Evolutionary conservation across 2,113 vertebrate genomes (phyloP).

Genomic region (Antechinus stuartii): DNA sequence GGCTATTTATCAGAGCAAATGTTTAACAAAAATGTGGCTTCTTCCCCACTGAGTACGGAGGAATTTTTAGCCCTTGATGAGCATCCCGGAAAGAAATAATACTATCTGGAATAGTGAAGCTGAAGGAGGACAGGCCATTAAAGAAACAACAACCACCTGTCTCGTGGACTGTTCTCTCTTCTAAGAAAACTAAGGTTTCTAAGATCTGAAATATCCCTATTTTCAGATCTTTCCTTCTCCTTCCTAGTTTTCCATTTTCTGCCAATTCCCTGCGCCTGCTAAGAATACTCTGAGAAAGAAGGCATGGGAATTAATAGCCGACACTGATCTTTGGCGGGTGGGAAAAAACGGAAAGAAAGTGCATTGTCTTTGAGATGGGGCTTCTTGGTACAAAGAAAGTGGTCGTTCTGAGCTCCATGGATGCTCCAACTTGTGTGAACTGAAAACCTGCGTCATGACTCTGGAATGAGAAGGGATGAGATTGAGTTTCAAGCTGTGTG

Average conservation of each 20-base stretch:
- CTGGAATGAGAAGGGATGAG: background rate
- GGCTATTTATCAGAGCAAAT: background rate
- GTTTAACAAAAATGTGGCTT: background rate
- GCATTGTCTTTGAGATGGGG: background rate
- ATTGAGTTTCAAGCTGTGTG: background rate
- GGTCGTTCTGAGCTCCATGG: background rate
- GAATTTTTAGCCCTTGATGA: background rate
- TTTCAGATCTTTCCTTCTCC: background rate
- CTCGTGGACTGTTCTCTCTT: background rate
- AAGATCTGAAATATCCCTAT: background rate
- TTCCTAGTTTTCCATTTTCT: background rate
- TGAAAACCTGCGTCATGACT: background rate
- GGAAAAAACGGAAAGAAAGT: background rate
- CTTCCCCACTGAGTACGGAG: background rate
- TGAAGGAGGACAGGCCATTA: background rate
- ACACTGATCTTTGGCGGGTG: background rate
- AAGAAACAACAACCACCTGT: constrained; percentile 9
- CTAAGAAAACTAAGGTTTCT: constrained; percentile 8
- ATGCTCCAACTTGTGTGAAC: background rate
- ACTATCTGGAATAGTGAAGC: background rate
- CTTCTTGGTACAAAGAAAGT: background rate
- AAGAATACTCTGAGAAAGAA: background rate
- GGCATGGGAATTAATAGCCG: background rate
- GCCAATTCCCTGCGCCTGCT: background rate
- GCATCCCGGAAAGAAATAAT: background rate